Percentiles rank a stretch among this genome's conserved stretches.
Conservation (phyloP, 2,113 vertebrate genomes). For the Aythya baeri region DNA sequence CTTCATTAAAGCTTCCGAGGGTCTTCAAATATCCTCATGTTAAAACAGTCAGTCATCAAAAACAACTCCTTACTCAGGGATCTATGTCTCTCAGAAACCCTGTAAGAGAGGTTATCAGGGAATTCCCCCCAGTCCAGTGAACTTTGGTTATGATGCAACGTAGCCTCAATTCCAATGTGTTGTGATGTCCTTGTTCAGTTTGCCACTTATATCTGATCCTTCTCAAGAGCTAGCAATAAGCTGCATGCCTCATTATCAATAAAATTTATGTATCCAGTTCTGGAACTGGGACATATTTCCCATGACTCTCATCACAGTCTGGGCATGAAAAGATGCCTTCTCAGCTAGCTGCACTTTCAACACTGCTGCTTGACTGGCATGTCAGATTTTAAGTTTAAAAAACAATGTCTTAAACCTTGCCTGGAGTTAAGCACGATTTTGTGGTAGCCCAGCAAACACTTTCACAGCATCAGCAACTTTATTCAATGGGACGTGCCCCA, state of each 20-base stretch:
- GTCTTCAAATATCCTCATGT: neutral
- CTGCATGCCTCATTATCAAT: fast-evolving
- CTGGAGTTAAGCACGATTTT: neutral
- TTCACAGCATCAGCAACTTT: neutral
- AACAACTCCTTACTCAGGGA: neutral
- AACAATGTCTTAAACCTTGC: neutral
- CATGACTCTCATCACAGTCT: neutral
- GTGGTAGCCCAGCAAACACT: neutral
- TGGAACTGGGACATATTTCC: neutral
- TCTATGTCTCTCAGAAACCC: neutral
- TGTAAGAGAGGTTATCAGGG: neutral
- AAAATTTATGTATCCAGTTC: neutral
- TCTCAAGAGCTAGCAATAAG: neutral
- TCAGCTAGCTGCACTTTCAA: neutral
- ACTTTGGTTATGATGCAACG: neutral
- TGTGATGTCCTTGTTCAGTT: neutral
- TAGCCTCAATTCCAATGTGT: neutral
- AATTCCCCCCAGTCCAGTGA: neutral
- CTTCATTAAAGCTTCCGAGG: neutral
- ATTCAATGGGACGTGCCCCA: neutral
- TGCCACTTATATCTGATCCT: neutral
- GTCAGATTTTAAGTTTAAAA: neutral
- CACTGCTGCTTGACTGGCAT: neutral
- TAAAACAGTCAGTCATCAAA: neutral
- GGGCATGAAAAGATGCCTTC: neutral